Percentiles rank a stretch among this genome's conserved stretches.
These are phyloP conservation scores for Intellagama lesueurii DNA, from an alignment of 2,797 vertebrate genomes.

Conservation along the genomic window DNA sequence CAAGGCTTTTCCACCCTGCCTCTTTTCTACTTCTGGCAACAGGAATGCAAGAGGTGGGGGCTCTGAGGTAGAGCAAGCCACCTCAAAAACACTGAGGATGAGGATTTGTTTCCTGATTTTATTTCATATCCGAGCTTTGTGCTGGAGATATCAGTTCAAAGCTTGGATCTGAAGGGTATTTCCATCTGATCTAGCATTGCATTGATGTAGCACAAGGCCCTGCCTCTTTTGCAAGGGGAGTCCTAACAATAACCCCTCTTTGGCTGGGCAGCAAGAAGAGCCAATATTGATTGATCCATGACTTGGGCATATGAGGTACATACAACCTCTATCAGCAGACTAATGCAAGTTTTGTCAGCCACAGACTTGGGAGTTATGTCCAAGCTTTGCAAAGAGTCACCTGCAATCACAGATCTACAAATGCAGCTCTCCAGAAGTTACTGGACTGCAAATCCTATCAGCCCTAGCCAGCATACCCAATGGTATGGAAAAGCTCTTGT, in stretches of 20 bases:
- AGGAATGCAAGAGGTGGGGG: background rate
- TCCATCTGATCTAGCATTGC: background rate
- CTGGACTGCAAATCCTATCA: no score
- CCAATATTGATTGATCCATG: background rate
- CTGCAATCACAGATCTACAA: background rate
- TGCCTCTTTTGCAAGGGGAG: no score
- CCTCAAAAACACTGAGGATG: background rate
- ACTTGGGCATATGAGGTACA: background rate
- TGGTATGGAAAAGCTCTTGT: no score
- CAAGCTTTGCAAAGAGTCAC: background rate
- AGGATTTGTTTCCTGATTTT: background rate
- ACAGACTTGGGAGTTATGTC: background rate
- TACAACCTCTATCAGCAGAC: background rate
- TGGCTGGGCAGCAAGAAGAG: background rate
- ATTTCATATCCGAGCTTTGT: background rate
- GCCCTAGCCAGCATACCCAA: no score
- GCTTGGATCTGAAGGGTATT: no score
- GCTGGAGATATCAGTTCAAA: background rate
- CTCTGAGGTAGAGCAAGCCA: background rate
- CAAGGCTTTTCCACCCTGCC: background rate
- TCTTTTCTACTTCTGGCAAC: background rate
- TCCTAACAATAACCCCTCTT: no score
- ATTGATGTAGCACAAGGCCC: background rate
- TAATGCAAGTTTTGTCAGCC: background rate
- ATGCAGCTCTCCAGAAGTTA: background rate